Percentiles rank a stretch among this genome's conserved stretches.
phyloP scores from a whole-genome alignment of 2,888 invertebrate genomes.

The Minunthozetes semirufus region DNA sequence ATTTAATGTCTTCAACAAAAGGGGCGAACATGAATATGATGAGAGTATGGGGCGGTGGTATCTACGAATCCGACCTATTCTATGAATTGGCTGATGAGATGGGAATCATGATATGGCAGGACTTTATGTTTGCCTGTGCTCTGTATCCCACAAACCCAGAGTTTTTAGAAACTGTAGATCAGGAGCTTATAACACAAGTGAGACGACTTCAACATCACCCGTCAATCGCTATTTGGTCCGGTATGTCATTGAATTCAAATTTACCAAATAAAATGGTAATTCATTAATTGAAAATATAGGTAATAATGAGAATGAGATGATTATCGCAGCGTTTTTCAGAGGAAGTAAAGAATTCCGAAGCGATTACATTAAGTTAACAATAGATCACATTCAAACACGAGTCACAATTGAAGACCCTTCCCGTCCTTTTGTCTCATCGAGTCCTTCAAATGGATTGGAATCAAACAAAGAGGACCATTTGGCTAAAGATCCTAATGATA shows the following conservation, averaged over 20 bases:
- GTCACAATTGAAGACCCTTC: constrained; percentile 58
- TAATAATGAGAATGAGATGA: constrained; percentile 94
- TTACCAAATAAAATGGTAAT: not conserved
- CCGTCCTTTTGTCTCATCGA: constrained; percentile 71
- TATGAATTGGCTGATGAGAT: constrained; percentile 76
- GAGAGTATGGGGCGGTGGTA: constrained; percentile 97
- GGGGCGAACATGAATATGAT: constrained; percentile 83
- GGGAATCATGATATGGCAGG: constrained; percentile 94
- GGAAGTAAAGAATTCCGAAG: constrained; percentile 36
- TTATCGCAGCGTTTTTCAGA: constrained; percentile 57
- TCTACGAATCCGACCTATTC: constrained; percentile 84
- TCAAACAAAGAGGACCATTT: not conserved
- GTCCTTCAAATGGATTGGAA: constrained; percentile 77
- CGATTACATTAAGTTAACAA: constrained; percentile 78
- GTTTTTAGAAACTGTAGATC: constrained; percentile 65
- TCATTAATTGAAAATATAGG: constrained; percentile 32
- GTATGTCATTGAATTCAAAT: constrained; percentile 40
- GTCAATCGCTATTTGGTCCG: constrained; percentile 79
- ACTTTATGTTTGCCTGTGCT: constrained; percentile 91
- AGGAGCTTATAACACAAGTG: constrained; percentile 74
- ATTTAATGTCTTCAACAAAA: constrained; percentile 62
- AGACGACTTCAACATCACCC: constrained; percentile 75
- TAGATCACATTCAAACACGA: constrained; percentile 63
- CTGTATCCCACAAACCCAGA: constrained; percentile 73
- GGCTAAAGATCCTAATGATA: constrained; percentile 67